These are phyloP conservation scores for Hoplostethus atlanticus DNA, from an alignment of 2,797 vertebrate genomes.

Conservation along the genomic window DNA sequence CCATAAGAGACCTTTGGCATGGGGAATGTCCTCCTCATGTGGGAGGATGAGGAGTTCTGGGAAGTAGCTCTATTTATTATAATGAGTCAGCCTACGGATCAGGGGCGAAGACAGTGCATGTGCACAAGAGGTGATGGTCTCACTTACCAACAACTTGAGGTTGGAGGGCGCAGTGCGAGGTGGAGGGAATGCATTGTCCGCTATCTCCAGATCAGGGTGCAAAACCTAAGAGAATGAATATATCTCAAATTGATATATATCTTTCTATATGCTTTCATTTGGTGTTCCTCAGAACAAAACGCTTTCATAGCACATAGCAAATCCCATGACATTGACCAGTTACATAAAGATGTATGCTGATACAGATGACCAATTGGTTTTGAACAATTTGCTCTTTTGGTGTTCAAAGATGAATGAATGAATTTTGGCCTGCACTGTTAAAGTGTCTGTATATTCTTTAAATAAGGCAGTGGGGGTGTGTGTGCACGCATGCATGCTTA, in stretches of 20 bases:
- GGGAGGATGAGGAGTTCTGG: slow-evolving; percentile 20
- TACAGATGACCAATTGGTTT: not conserved
- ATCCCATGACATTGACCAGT: not conserved
- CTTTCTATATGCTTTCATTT: slow-evolving; percentile 7
- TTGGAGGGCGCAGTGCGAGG: slow-evolving; percentile 93
- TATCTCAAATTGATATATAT: slow-evolving; percentile 16
- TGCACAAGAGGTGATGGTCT: slow-evolving; percentile 22
- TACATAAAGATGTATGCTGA: slow-evolving; percentile 1
- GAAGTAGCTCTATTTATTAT: slow-evolving; percentile 5
- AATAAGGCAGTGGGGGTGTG: not conserved
- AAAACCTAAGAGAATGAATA: slow-evolving; percentile 86
- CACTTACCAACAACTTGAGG: slow-evolving; percentile 96
- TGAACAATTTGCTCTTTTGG: not conserved
- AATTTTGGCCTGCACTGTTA: not conserved
- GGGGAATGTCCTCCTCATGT: not conserved
- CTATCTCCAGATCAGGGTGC: slow-evolving; percentile 97
- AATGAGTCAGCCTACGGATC: slow-evolving; percentile 17
- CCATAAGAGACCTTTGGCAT: slow-evolving; percentile 44
- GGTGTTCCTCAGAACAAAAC: not conserved
- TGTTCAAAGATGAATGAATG: not conserved
- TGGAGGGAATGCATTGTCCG: slow-evolving; percentile 97
- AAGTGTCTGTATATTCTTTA: not conserved
- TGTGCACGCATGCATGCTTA: slow-evolving; percentile 66
- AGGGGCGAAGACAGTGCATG: slow-evolving; percentile 12
- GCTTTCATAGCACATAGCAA: slow-evolving; percentile 1